A percentile compares a stretch with the other conserved stretches of the same genome.
Conservation (phyloP, 2,113 vertebrate species). For the Myiopsitta monachus region DNA sequence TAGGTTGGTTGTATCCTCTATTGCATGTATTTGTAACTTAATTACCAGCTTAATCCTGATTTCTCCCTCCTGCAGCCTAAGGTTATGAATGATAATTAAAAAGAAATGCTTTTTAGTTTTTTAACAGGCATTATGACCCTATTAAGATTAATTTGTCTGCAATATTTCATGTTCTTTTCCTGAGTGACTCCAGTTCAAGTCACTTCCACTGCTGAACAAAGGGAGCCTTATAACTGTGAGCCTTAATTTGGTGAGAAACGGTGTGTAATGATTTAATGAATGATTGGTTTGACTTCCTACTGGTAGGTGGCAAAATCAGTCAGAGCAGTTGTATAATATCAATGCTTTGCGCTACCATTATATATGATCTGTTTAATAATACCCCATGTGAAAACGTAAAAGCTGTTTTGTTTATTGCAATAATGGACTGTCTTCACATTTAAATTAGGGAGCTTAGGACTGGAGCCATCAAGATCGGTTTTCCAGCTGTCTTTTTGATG, state of each 20-base stretch:
- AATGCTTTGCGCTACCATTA: neutral
- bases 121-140: neutral
- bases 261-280: neutral
- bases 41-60: neutral
- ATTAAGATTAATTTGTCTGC: neutral
- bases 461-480: neutral
- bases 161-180: neutral
- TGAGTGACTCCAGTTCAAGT: neutral
- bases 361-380: neutral
- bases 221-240: neutral
- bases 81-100: neutral
- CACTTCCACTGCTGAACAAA: neutral
- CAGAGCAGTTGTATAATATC: neutral
- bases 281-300: neutral
- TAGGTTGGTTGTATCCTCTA: neutral
- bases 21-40: neutral
- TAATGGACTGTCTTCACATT: neutral
- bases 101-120: neutral
- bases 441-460: neutral
- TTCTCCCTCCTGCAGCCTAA: neutral
- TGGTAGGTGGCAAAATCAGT: neutral
- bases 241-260: slow-evolving; percentile 13
- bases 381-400: neutral
- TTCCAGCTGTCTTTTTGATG: neutral
- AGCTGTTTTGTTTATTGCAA: neutral